These are phyloP conservation scores for Anser brachyrhynchus DNA, from an alignment of 2,113 vertebrate genomes.

Conservation along the genomic window DNA sequence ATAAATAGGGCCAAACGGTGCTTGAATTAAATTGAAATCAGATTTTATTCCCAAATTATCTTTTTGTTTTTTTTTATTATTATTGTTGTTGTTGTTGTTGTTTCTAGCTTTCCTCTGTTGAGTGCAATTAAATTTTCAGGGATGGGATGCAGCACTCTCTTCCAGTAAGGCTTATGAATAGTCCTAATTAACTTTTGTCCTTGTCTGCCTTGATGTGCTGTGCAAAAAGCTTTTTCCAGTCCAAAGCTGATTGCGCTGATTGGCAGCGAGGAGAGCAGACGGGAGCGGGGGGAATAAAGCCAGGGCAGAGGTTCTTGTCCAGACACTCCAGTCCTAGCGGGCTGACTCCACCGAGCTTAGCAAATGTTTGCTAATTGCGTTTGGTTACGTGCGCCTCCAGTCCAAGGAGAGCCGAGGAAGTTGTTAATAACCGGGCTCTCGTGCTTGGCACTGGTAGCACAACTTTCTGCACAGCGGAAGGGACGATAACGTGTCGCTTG, in stretches of 20 bases:
- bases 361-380: neutral
- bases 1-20: constrained; percentile 52
- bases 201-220: constrained; percentile 27
- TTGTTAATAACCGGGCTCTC: neutral
- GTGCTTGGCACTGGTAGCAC: neutral
- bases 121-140: constrained; percentile 45
- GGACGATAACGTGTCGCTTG: neutral
- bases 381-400: neutral
- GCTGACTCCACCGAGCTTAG: neutral
- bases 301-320: neutral
- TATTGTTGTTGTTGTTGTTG: neutral
- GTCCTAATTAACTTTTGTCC: constrained; percentile 61
- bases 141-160: constrained; percentile 30
- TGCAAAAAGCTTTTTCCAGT: neutral
- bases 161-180: constrained; percentile 37
- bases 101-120: neutral
- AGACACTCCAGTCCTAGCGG: neutral
- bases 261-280: neutral
- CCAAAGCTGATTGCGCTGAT: neutral
- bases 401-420: neutral
- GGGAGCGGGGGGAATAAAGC: neutral
- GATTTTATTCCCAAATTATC: constrained; percentile 50
- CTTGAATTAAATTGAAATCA: constrained; percentile 66
- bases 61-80: neutral
- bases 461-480: neutral